Percentiles rank a stretch among this genome's conserved stretches.
These are phyloP conservation scores for Limonius californicus DNA, from an alignment of 1,140 invertebrate species.

Conservation along the genomic window DNA sequence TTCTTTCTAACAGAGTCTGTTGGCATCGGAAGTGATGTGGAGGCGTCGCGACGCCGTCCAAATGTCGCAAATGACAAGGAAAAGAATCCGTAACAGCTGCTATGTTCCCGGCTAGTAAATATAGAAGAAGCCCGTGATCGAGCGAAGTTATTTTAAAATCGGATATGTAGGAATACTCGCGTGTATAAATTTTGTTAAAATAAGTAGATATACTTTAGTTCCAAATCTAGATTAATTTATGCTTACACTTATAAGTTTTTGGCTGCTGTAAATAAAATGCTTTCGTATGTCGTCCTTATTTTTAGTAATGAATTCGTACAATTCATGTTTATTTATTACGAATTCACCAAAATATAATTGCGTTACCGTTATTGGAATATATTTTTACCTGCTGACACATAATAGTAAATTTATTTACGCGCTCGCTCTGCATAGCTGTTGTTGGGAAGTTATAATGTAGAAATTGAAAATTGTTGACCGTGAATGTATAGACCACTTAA, in stretches of 20 bases:
- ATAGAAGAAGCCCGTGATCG: conserved; percentile 18
- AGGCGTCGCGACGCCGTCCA: conserved; percentile 28
- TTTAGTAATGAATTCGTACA: conserved; percentile 7
- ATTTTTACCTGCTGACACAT: no score
- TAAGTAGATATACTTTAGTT: no score
- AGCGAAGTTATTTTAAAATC: conserved; percentile 30
- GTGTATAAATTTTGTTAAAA: no score
- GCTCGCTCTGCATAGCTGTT: no score
- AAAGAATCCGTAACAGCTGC: conserved; percentile 22
- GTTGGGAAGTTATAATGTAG: conserved; percentile 11
- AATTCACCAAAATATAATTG: conserved; percentile 15
- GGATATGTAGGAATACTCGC: conserved; percentile 29
- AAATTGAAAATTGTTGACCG: conserved; percentile 19
- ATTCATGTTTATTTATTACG: background rate
- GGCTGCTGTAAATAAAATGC: no score
- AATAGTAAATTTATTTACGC: no score
- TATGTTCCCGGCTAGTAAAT: conserved; percentile 6
- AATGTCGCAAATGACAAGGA: conserved; percentile 26
- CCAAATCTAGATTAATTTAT: no score
- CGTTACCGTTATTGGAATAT: background rate
- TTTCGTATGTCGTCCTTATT: conserved; percentile 14
- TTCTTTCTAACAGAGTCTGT: conserved; percentile 14
- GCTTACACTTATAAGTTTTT: no score
- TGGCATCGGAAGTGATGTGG: conserved; percentile 23
- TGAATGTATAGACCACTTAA: conserved; percentile 16